phyloP scores from a whole-genome alignment of 2,113 vertebrate genomes.

The Holacanthus passer region DNA sequence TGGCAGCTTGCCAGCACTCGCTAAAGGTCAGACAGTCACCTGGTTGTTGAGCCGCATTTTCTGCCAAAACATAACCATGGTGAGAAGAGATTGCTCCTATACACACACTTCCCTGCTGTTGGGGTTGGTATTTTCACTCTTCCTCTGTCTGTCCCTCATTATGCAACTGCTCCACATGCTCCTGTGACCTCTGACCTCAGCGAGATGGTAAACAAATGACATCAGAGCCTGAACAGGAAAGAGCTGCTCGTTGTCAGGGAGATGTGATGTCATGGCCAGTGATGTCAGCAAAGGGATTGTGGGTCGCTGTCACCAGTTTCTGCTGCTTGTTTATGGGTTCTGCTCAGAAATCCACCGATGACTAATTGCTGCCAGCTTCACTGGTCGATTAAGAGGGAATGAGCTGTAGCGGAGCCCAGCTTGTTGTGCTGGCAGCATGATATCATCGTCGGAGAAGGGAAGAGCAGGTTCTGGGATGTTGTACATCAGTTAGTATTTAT shows the following conservation, averaged over 20 bases:
- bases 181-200: slow-evolving; percentile 58
- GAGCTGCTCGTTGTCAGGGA: slow-evolving; percentile 63
- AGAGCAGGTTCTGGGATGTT: slow-evolving; percentile 19
- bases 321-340: slow-evolving; percentile 55
- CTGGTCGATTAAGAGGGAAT: slow-evolving; percentile 34
- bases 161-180: slow-evolving; percentile 60
- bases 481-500: slow-evolving; percentile 13
- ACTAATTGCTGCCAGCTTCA: slow-evolving; percentile 60
- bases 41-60: slow-evolving; percentile 36
- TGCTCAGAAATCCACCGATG: slow-evolving; percentile 70
- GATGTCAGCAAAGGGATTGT: slow-evolving; percentile 59
- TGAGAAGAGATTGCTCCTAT: neutral
- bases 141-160: slow-evolving; percentile 43
- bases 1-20: slow-evolving; percentile 40
- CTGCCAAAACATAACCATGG: slow-evolving; percentile 35
- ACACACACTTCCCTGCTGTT: slow-evolving; percentile 5
- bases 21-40: slow-evolving; percentile 47
- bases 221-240: slow-evolving; percentile 63
- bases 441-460: slow-evolving; percentile 34
- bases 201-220: slow-evolving; percentile 80
- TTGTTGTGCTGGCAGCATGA: slow-evolving; percentile 42
- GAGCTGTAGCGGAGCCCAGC: slow-evolving; percentile 36
- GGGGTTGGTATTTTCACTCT: slow-evolving; percentile 10
- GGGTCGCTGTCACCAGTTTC: slow-evolving; percentile 57
- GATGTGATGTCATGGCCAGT: slow-evolving; percentile 67